Conservation (phyloP, 2,797 vertebrate species). For the Acridotheres tristis region DNA sequence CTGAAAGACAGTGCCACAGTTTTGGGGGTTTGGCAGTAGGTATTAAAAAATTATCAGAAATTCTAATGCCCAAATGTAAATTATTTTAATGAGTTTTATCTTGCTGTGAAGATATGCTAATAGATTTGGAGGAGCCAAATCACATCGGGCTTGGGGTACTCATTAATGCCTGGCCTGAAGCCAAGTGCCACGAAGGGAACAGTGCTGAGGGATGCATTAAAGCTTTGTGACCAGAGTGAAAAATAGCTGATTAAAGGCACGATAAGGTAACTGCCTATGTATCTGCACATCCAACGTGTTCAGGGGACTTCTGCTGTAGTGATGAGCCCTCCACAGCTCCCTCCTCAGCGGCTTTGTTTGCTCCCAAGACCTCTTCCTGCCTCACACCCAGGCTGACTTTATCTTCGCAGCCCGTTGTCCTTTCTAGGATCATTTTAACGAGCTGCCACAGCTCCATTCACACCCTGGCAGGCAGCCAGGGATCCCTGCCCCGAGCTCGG, state of each 20-base stretch:
- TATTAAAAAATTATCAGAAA: neutral
- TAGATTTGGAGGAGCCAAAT: constrained; percentile 21
- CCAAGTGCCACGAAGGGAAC: neutral
- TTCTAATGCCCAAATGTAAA: constrained; percentile 19
- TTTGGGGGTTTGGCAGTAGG: neutral
- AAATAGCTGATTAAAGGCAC: neutral
- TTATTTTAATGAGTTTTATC: constrained; percentile 42
- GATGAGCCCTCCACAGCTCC: neutral
- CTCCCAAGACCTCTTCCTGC: neutral
- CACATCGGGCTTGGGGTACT: constrained; percentile 1
- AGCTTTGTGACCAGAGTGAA: neutral
- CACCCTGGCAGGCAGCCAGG: neutral
- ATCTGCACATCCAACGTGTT: neutral
- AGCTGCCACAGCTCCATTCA: constrained; percentile 4
- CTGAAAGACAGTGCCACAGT: neutral
- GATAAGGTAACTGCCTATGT: neutral
- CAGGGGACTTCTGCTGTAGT: neutral
- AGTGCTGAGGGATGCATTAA: neutral
- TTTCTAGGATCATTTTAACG: neutral
- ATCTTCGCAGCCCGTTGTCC: neutral
- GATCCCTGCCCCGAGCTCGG: neutral
- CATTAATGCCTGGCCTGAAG: constrained; percentile 32
- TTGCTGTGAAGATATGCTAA: constrained; percentile 50
- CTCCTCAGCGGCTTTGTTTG: neutral
- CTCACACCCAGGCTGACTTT: neutral